Evolutionary conservation across 2,797 vertebrate genomes (phyloP).

Genomic region (Pantherophis vulpinus): DNA sequence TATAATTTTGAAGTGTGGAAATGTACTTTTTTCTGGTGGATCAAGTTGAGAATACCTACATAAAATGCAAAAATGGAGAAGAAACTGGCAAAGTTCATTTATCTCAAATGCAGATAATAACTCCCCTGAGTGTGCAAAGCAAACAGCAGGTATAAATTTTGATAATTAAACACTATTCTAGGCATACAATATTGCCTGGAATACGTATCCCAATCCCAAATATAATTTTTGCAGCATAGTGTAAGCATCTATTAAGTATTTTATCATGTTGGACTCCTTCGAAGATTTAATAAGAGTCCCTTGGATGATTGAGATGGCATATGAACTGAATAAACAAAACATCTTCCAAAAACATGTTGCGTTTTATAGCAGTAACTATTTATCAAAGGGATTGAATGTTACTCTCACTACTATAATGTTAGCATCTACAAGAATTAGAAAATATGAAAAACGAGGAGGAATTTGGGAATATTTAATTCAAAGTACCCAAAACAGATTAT

Average conservation of each 20-base stretch:
- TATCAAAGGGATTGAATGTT: neutral
- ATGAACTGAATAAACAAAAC: neutral
- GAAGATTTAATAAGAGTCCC: neutral
- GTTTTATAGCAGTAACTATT: neutral
- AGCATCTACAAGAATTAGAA: neutral
- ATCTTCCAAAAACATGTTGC: neutral
- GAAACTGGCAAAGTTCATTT: constrained; percentile 70
- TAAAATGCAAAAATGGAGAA: constrained; percentile 79
- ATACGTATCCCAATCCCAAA: neutral
- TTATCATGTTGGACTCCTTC: neutral
- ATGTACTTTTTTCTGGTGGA: constrained; percentile 77
- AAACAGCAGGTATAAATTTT: constrained; percentile 53
- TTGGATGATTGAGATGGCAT: neutral
- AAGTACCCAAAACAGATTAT: neutral
- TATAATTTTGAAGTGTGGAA: constrained; percentile 73
- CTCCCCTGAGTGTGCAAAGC: constrained; percentile 68
- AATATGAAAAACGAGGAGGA: neutral
- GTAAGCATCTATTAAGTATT: neutral
- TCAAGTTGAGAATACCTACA: constrained; percentile 72
- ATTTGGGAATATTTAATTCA: neutral
- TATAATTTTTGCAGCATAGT: neutral
- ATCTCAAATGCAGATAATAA: constrained; percentile 82
- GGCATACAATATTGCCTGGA: neutral
- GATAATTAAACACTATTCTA: neutral
- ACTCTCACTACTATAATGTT: neutral